Percentiles rank a stretch among this genome's conserved stretches.
Evolutionary conservation across 2,888 invertebrate species (phyloP).

Genomic region (Alloscopus bannaensis): DNA sequence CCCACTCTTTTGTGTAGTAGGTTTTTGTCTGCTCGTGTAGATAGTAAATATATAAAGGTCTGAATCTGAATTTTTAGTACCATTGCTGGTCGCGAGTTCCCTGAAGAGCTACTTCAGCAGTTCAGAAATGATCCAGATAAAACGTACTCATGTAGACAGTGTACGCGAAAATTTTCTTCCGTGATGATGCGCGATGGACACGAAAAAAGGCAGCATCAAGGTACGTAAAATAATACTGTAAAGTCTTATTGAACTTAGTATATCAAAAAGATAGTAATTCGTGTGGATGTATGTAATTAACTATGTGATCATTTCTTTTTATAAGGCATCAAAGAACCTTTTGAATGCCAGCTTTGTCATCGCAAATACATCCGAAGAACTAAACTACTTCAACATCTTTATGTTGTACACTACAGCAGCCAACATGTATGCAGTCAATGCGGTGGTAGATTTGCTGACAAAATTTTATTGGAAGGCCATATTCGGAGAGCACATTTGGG

Average conservation of each 20-base stretch:
- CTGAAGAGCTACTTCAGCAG: neutral
- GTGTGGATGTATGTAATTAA: too few species aligned
- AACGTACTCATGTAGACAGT: neutral
- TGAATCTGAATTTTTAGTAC: too few species aligned
- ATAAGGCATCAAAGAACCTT: neutral
- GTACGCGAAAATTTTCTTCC: neutral
- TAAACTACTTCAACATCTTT: neutral
- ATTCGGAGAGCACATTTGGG: conserved; percentile 22
- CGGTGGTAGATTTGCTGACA: conserved; percentile 18
- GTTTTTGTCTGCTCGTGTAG: neutral
- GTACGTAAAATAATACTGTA: too few species aligned
- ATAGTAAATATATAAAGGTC: too few species aligned
- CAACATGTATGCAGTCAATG: conserved; percentile 2
- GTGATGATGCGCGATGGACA: conserved; percentile 10
- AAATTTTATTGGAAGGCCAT: conserved; percentile 11
- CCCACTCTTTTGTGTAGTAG: neutral
- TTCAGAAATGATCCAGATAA: conserved; percentile 7
- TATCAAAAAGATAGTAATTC: too few species aligned
- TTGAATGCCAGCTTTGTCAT: neutral
- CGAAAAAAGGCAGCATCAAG: conserved; percentile 14
- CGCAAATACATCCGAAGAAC: neutral
- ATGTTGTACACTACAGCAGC: conserved; percentile 6
- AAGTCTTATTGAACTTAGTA: too few species aligned
- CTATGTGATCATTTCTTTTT: neutral
- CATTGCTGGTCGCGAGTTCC: too few species aligned